Percentiles rank a stretch among this genome's conserved stretches.
These are phyloP conservation scores for Halictus quadricinctus DNA, from an alignment of 2,888 invertebrate species.

Conservation along the genomic window DNA sequence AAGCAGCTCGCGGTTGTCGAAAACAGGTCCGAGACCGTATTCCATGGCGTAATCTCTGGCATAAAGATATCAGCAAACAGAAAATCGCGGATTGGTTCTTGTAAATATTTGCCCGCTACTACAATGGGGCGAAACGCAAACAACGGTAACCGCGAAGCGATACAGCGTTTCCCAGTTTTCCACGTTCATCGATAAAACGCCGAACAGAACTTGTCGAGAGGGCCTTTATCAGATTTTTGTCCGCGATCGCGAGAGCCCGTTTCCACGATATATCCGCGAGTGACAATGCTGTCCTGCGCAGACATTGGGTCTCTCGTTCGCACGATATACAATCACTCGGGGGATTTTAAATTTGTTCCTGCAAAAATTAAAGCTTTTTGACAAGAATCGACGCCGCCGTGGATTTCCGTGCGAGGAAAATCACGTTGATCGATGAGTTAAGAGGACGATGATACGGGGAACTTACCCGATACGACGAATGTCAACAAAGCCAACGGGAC, in stretches of 20 bases:
- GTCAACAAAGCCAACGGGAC: conserved; percentile 72
- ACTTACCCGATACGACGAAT: conserved; percentile 69
- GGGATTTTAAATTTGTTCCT: conserved; percentile 37
- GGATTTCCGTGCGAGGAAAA: background rate
- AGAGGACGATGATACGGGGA: background rate
- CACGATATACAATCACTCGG: background rate
- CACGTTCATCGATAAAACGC: conserved; percentile 35
- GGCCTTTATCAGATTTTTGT: background rate
- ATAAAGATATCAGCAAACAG: conserved; percentile 61
- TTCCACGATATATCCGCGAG: conserved; percentile 15
- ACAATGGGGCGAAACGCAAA: conserved; percentile 36
- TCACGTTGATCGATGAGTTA: background rate
- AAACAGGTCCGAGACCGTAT: conserved; percentile 18
- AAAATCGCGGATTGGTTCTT: conserved; percentile 53
- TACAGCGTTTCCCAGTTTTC: conserved; percentile 37
- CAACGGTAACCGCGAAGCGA: conserved; percentile 31
- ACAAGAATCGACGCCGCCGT: background rate
- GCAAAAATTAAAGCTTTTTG: background rate
- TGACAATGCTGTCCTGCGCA: conserved; percentile 35
- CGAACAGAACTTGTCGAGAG: background rate
- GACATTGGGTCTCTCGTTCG: conserved; percentile 16
- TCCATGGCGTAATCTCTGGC: conserved; percentile 47
- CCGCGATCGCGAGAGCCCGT: conserved; percentile 15
- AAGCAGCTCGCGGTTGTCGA: background rate
- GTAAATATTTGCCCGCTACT: conserved; percentile 60